Percentiles rank a stretch among this genome's conserved stretches.
Evolutionary conservation across 2,888 invertebrate species (phyloP).

Genomic region (Callinectes sapidus): DNA sequence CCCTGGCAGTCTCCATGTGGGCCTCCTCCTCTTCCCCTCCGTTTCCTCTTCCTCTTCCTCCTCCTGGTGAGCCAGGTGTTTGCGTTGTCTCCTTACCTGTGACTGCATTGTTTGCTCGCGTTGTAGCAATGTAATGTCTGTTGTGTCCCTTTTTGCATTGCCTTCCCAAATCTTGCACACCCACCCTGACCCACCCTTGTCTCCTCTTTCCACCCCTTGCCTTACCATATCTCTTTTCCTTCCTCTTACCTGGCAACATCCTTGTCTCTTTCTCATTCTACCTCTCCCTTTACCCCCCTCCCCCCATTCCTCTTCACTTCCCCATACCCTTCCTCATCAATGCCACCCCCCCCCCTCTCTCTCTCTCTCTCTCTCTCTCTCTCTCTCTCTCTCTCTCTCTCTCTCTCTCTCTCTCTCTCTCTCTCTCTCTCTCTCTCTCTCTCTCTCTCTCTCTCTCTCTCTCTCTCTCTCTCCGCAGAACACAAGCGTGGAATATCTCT

Average conservation of each 20-base stretch:
- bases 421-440: not conserved
- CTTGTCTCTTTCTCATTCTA: not conserved
- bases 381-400: not conserved
- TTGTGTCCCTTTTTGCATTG: not conserved
- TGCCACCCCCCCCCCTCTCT: not conserved
- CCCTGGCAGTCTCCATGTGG: not conserved
- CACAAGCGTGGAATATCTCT: conserved; percentile 13
- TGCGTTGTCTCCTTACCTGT: not conserved
- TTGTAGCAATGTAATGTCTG: not conserved
- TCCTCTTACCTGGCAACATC: conserved; percentile 20
- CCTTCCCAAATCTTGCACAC: not conserved
- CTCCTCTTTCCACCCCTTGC: not conserved
- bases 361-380: not conserved
- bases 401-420: not conserved
- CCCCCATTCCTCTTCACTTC: not conserved
- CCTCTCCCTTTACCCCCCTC: not conserved
- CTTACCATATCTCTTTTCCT: not conserved
- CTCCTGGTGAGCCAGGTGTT: not conserved
- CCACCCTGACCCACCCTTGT: not conserved
- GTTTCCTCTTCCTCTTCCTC: no score
- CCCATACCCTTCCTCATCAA: not conserved
- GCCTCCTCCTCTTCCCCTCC: not conserved
- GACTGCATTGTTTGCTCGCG: not conserved
- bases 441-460: not conserved
- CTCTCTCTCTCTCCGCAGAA: not conserved